phyloP scores from a whole-genome alignment of 2,888 invertebrate species.

The Drosophila tripunctata region DNA sequence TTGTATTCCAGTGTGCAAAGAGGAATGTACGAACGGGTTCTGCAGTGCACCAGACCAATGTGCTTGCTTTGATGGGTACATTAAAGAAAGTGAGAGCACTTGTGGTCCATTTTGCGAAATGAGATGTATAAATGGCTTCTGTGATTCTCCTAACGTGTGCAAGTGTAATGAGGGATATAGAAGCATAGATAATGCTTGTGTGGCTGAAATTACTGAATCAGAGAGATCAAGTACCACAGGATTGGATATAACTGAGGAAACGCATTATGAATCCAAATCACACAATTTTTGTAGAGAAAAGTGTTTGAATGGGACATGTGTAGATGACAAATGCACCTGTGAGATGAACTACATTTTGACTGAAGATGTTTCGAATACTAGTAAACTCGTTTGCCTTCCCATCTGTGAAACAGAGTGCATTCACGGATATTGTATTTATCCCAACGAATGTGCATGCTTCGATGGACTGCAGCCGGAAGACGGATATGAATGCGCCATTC shows the following conservation, averaged over 20 bases:
- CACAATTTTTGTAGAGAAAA: conserved; percentile 12
- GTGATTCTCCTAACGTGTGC: conserved; percentile 24
- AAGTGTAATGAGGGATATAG: conserved; percentile 20
- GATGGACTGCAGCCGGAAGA: conserved; percentile 22
- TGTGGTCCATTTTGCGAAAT: conserved; percentile 23
- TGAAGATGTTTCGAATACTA: background rate
- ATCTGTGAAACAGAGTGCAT: conserved; percentile 41
- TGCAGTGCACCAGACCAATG: conserved; percentile 17
- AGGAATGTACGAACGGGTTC: conserved; percentile 16
- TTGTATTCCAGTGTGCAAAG: conserved; percentile 14
- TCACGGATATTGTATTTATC: conserved; percentile 46
- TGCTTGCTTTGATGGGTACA: conserved; percentile 20
- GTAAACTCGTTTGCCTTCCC: conserved; percentile 43
- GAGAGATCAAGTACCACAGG: background rate
- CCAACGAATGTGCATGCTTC: conserved; percentile 45
- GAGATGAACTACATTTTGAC: conserved; percentile 29
- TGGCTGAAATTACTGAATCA: background rate
- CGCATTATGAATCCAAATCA: background rate
- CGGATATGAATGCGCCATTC: conserved; percentile 27
- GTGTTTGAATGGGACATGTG: conserved; percentile 58
- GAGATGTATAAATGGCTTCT: conserved; percentile 30
- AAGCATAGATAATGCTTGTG: conserved; percentile 17
- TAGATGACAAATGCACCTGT: conserved; percentile 38
- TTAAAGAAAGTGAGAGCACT: background rate
- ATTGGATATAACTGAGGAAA: background rate